These are phyloP conservation scores for Oscheius onirici DNA, from an alignment of 2,888 invertebrate species.

Conservation along the genomic window DNA sequence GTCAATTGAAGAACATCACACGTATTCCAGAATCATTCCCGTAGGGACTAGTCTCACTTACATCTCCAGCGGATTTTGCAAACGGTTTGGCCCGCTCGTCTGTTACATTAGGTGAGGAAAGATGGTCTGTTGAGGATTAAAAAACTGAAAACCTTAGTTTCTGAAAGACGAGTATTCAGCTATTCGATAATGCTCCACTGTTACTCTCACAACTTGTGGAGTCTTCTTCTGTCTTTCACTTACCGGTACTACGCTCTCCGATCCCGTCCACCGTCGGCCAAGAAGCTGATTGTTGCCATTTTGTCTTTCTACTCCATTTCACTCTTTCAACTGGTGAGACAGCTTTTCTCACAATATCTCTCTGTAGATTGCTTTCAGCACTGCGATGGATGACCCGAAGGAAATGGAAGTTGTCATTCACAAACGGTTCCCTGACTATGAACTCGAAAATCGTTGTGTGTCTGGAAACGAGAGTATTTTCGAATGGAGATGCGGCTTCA, in stretches of 20 bases:
- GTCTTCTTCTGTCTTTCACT: neutral
- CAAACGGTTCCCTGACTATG: constrained; percentile 31
- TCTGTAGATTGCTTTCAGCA: too few relatives aligned
- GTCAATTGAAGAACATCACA: neutral
- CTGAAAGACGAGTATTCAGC: neutral
- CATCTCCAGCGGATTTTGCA: constrained; percentile 1
- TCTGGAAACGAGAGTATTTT: constrained; percentile 31
- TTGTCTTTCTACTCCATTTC: too few relatives aligned
- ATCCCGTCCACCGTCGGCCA: too few relatives aligned
- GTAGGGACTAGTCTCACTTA: constrained; percentile 4
- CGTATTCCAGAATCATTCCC: neutral
- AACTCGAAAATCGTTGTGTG: constrained; percentile 33
- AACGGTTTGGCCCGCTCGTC: neutral
- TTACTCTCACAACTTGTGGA: neutral
- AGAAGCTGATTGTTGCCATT: too few relatives aligned
- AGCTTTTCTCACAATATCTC: too few relatives aligned
- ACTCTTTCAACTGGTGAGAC: too few relatives aligned
- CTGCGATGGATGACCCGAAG: too few relatives aligned
- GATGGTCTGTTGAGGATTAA: too few relatives aligned
- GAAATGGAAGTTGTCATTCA: neutral
- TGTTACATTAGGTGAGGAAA: neutral
- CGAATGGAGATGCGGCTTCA: constrained; percentile 31
- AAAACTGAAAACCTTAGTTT: too few relatives aligned
- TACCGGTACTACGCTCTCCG: too few relatives aligned
- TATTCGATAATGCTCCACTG: constrained; percentile 7